Conservation (phyloP, 2,888 invertebrate species). For the Trissolcus japonicus region DNA sequence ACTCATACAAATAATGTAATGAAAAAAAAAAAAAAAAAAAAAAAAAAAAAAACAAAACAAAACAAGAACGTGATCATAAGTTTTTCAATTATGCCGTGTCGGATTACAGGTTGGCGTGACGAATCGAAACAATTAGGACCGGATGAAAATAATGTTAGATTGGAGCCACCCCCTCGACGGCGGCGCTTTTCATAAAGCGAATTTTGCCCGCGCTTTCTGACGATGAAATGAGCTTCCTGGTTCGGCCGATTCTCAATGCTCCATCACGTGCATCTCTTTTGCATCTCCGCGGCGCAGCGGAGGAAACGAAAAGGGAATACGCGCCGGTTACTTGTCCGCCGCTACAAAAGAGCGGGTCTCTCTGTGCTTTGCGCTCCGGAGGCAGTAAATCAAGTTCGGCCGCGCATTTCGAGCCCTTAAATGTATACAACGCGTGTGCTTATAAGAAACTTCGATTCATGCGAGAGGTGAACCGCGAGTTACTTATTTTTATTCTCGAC, state of each 20-base stretch:
- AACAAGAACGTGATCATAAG: conserved; percentile 9
- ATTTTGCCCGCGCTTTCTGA: conserved; percentile 34
- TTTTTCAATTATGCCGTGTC: conserved; percentile 34
- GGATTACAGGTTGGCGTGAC: conserved; percentile 32
- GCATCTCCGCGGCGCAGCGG: conserved; percentile 34
- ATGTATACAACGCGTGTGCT: conserved; percentile 40
- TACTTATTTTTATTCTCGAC: conserved; percentile 48
- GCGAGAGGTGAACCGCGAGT: conserved; percentile 35
- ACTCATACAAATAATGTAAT: conserved; percentile 8
- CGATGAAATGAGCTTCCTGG: conserved; percentile 52
- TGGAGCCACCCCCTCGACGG: conserved; percentile 22
- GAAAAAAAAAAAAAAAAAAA: no score
- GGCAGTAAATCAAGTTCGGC: conserved; percentile 71
- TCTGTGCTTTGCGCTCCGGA: conserved; percentile 60
- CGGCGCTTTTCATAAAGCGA: conserved; percentile 28
- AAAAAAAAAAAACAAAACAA: no score
- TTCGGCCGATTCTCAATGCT: conserved; percentile 46
- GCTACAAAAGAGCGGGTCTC: conserved; percentile 51
- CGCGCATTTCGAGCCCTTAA: conserved; percentile 56
- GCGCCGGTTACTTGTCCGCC: conserved; percentile 34
- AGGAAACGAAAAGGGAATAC: conserved; percentile 38
- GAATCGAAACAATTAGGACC: conserved; percentile 35
- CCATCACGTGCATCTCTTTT: conserved; percentile 56
- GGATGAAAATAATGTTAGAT: conserved; percentile 30
- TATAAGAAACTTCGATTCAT: conserved; percentile 34